Evolutionary conservation across 2,888 invertebrate genomes (phyloP).

Genomic region (Dusona sp.): DNA sequence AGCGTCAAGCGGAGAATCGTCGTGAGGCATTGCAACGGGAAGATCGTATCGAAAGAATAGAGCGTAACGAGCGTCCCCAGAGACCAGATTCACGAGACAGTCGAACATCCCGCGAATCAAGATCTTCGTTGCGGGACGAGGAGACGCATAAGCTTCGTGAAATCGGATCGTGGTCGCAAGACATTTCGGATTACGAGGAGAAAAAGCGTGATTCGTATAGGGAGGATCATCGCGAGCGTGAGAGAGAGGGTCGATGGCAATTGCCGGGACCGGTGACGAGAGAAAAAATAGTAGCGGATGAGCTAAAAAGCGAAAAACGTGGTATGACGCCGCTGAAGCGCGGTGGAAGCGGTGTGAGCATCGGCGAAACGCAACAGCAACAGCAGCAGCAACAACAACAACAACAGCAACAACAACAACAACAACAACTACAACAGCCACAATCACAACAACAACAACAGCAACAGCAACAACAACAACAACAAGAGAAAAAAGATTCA

Average conservation of each 20-base stretch:
- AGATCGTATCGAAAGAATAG: conserved; percentile 81
- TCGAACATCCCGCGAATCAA: conserved; percentile 86
- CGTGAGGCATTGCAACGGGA: conserved; percentile 74
- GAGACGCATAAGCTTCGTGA: conserved; percentile 78
- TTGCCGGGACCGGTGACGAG: conserved; percentile 87
- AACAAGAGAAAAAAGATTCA: conserved; percentile 82
- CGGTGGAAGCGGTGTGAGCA: conserved; percentile 67
- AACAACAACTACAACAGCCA: conserved; percentile 71
- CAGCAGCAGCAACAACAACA: conserved; percentile 68
- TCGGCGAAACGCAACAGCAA: conserved; percentile 74
- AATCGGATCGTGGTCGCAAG: conserved; percentile 81
- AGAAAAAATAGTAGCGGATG: conserved; percentile 87
- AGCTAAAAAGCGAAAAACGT: conserved; percentile 85
- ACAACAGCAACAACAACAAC: conserved; percentile 67
- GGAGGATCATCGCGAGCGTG: conserved; percentile 80
- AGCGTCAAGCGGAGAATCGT: conserved; percentile 76
- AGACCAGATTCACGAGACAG: conserved; percentile 87
- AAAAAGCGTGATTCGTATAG: conserved; percentile 82
- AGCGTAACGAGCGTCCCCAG: conserved; percentile 86
- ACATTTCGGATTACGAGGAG: conserved; percentile 82
- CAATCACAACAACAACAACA: conserved; percentile 75
- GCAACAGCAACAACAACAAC: conserved; percentile 73
- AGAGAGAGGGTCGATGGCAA: conserved; percentile 76
- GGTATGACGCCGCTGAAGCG: conserved; percentile 86
- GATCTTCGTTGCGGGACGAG: conserved; percentile 82